Base-by-base conservation (phyloP, 2,113 vertebrate species). In the Myxocyprinus asiaticus region DNA sequence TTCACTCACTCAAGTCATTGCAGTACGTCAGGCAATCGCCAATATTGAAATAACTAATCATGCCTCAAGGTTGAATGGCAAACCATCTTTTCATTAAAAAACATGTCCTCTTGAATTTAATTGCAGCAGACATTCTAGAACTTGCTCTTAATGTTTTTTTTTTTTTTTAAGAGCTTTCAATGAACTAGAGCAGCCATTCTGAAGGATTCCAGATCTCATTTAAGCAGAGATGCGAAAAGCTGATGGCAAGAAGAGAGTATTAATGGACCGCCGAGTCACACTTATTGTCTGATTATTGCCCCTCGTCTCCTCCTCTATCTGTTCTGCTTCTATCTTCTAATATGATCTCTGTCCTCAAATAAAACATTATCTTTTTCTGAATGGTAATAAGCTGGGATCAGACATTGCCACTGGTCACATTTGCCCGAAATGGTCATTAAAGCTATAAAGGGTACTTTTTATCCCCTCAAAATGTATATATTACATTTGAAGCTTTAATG, bases 211-310 rank as follows among this genome's bases (percentile, higher is more conserved):
- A 74, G 58, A 42, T 42, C 44, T 61, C 58, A 11, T 45, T 74
- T 33, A 59, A 63, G 72, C 72, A 50, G 42, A 74, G 15, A 74
- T 63, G 45, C 58, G 62, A 9, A 74, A 74, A 63, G 45, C 72
- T 63, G 48, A 33, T 33, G 22, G 22, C 22, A 33, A 33, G 1
- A 62, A 74, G 72, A 7, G 15, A 15, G 22, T 50, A 59, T 50
- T 83, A 84, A 86, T 86, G 81, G 71, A 82, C 70, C 64, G 68
- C 61, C 44, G 56, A 77, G 72, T 50, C 33, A 67, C 67, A 33
- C 22, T 33, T 33, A 78, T 84, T 81, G 79, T 82, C 80, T 83
- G 76, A 86, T 87, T 81, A 73, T 7, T 66, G 53, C 62, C 55
- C 76, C 42, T 69, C 22, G 22, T 66, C 7, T 77, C 72, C 72